A percentile compares a stretch with the other conserved stretches of the same genome.
These are phyloP conservation scores for Chaenocephalus aceratus DNA, from an alignment of 2,113 vertebrate species.

Conservation along the genomic window DNA sequence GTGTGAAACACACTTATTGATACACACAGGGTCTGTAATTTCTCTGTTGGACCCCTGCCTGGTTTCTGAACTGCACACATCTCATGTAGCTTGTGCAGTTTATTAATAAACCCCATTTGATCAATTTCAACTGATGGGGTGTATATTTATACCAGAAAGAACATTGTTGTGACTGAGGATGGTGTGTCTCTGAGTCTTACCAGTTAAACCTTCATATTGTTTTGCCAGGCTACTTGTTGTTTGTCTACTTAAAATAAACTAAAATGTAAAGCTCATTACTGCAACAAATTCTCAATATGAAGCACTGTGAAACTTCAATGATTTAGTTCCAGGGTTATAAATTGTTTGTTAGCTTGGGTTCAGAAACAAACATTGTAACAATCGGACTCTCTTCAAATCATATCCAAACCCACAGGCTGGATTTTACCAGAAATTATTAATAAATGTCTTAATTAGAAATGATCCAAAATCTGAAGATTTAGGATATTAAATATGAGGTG, in stretches of 20 bases:
- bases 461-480: no score
- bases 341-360: no score
- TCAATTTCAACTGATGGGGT: neutral
- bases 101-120: constrained; percentile 4
- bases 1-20: neutral
- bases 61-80: neutral
- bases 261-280: neutral
- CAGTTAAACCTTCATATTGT: neutral
- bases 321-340: neutral
- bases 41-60: neutral
- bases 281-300: neutral
- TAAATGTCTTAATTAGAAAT: no score
- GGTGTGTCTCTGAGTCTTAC: neutral
- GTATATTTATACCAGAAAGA: constrained; percentile 2
- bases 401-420: no score
- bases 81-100: neutral
- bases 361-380: no score
- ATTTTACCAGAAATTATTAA: no score
- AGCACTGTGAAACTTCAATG: neutral
- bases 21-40: neutral
- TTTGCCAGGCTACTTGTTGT: neutral
- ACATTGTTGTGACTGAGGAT: neutral
- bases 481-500: no score
- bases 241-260: neutral
- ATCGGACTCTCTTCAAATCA: no score